A percentile compares a stretch with the other conserved stretches of the same genome.
These are phyloP conservation scores for Pristionchus japonicus DNA, from an alignment of 2,888 invertebrate species.

Conservation along the genomic window DNA sequence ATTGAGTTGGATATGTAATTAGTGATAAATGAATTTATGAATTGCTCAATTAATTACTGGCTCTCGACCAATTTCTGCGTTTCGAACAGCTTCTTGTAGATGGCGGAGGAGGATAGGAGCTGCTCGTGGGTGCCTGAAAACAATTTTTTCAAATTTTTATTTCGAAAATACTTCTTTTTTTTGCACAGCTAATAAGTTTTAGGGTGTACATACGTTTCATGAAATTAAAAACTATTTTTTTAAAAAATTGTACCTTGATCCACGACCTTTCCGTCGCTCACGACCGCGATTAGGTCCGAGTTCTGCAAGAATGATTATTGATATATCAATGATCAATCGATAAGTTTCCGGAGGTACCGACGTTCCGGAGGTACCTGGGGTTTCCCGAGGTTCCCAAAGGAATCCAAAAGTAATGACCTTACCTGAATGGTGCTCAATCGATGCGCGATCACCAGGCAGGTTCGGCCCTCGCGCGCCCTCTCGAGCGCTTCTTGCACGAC, in stretches of 20 bases:
- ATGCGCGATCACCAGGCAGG: conserved; percentile 73
- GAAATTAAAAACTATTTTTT: no score
- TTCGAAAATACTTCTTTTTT: background rate
- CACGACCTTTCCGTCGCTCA: conserved; percentile 56
- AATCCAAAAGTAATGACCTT: no score
- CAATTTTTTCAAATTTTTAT: background rate
- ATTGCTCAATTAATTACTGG: conserved; percentile 3
- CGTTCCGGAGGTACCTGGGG: no score
- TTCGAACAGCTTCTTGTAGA: conserved; percentile 68
- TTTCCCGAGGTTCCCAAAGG: no score
- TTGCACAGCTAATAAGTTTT: no score
- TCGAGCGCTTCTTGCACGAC: conserved; percentile 90
- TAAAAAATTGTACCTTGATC: conserved; percentile 52
- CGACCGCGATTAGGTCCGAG: conserved; percentile 57
- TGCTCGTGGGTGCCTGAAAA: conserved; percentile 64
- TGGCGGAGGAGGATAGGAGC: conserved; percentile 60
- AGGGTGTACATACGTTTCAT: no score
- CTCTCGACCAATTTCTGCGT: conserved; percentile 67
- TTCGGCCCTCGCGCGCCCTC: conserved; percentile 82
- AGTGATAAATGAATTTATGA: background rate
- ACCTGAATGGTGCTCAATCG: conserved; percentile 70
- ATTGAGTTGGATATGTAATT: background rate
- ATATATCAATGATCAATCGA: background rate
- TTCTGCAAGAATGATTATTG: background rate
- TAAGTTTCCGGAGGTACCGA: no score